Conservation (phyloP, 2,888 invertebrate species). For the Adineta ricciae region DNA sequence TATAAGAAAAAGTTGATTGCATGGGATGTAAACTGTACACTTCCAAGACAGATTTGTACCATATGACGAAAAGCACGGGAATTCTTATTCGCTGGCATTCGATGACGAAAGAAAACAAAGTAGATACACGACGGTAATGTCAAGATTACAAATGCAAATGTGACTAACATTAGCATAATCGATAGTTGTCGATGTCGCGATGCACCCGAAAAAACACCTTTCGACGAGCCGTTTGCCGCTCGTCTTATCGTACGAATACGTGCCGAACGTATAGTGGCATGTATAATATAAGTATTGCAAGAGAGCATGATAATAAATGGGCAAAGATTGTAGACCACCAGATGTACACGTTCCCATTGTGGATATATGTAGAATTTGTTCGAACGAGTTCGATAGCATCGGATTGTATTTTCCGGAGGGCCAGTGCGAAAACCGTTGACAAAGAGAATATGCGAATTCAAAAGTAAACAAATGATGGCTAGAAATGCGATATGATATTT, state of each 20-base stretch:
- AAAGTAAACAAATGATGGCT: neutral
- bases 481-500: conserved; percentile 19
- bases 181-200: conserved; percentile 15
- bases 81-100: neutral
- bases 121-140: conserved; percentile 30
- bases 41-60: conserved; percentile 25
- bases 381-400: conserved; percentile 20
- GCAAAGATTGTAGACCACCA: conserved; percentile 27
- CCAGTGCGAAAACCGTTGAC: conserved; percentile 16
- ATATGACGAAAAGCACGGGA: conserved; percentile 8
- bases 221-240: neutral
- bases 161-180: conserved; percentile 28
- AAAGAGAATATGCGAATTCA: conserved; percentile 27
- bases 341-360: conserved; percentile 31
- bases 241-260: neutral
- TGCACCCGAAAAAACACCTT: neutral
- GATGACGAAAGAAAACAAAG: conserved; percentile 28
- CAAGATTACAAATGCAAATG: conserved; percentile 28
- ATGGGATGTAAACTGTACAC: conserved; percentile 29
- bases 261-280: neutral
- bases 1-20: conserved; percentile 33
- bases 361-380: conserved; percentile 29
- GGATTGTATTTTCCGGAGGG: neutral
- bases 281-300: conserved; percentile 29
- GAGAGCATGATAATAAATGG: conserved; percentile 29